Base-by-base conservation (phyloP, 2,888 invertebrate species). In the Drosophila histrio region DNA sequence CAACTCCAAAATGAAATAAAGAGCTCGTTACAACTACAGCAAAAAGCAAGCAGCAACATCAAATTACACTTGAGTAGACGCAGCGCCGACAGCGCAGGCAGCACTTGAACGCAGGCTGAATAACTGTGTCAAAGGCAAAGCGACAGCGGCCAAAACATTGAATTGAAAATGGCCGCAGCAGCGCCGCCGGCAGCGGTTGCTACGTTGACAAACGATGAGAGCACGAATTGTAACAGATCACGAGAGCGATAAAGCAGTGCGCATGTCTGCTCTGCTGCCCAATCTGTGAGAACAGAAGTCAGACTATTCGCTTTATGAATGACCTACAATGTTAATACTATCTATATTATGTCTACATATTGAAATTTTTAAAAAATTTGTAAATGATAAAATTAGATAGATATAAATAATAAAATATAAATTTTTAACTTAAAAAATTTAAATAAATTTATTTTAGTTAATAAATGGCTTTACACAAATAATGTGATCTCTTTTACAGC, bases 51-150 rank as follows among this genome's bases (percentile, higher is more conserved):
- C 49, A 34, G 36, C 52, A 46, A 62, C 28, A 56, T 59, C 39
- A 66, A 66, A 63, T 53, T 56, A 62, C 34, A 63, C 49, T 70
- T 58, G 57, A 62, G 62, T 32, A 47, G 30, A 21, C 17, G 38
- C 49, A 56, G 47, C 28, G 9, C 15, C 46, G 36, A 43, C 34
- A 22, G 47, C 49, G 17, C 13, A 13, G 26, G 19, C 52, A 53
- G 58, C 64, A 76, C 86, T 79, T 64, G 50, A 67, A 49, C 21
- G 17, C 72, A 26, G 39, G 24, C 43, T 41, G 50, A 78, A 64
- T 60, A 85, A 85, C 73, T 82, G 62, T 82, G 86, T 82, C 88
- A 82, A 82, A 82, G 86, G 82, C 87, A 84, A 72, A 61, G 66
- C 57, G 34, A 28, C 69, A 72, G 46, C 64, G 69, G 69, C 60